Evolutionary conservation across 2,113 vertebrate species (phyloP).

Genomic region (Etia nguti): DNA sequence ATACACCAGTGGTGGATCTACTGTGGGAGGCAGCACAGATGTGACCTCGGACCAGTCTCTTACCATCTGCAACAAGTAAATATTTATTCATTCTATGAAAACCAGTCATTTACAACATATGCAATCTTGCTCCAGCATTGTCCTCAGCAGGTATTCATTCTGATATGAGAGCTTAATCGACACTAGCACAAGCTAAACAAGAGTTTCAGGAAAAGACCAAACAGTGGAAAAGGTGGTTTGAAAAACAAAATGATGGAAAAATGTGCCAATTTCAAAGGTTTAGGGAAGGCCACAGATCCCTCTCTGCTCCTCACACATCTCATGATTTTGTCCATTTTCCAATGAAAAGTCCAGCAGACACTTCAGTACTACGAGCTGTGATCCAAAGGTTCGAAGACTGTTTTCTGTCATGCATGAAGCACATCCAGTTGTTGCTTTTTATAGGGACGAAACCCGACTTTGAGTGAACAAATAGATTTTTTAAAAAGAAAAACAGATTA

Average conservation of each 20-base stretch:
- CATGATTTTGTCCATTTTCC: not conserved
- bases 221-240: not conserved
- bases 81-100: not conserved
- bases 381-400: not conserved
- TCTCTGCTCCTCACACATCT: not conserved
- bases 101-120: accelerated
- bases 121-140: not conserved
- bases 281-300: accelerated
- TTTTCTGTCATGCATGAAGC: accelerated
- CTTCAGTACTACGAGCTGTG: not conserved
- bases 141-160: accelerated
- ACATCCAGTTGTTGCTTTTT: not conserved
- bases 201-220: accelerated
- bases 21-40: not conserved
- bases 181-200: not conserved
- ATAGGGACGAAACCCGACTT: not conserved
- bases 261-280: accelerated
- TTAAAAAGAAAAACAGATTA: not conserved
- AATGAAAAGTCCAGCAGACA: not conserved
- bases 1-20: accelerated
- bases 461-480: not conserved
- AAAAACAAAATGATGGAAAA: accelerated
- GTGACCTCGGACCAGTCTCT: not conserved
- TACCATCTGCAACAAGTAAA: not conserved
- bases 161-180: not conserved